Base-by-base conservation (phyloP, 2,797 vertebrate species). In the Hephaestus fuliginosus region DNA sequence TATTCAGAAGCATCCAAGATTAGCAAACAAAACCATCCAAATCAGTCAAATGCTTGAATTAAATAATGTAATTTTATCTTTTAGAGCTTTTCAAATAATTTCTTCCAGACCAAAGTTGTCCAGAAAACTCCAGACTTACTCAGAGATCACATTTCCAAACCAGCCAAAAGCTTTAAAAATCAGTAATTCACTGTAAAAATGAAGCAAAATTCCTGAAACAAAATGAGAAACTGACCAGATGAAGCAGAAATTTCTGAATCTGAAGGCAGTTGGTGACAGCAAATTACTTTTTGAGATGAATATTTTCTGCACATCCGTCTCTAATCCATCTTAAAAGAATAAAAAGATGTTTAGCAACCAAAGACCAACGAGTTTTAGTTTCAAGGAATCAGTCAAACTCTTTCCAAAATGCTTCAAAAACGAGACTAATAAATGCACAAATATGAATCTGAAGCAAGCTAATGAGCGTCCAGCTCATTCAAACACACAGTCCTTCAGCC, bases 401-500 rank as follows among this genome's bases (percentile, higher is more conserved):
- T 33, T 49, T 7, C 0, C 25, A 14, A 65, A 71, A 67, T 10
- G 20, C 51, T 70, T 5, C 49, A 28, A 43, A 25, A 25, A 25
- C 25, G 25, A 25, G 25, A 25, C 2, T 25, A 25, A 25, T 7
- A 6, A 62, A n/a, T 10, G 20, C 4, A 46, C 10, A 22, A 49
- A n/a, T 0, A 9, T 12, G 33, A 64, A 57, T 4, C 11, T 0
- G 18, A 64, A 78, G 0, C 17, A 61, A 3, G 60, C 1, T 1
- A 22, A 39, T 4, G 4, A 51, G 15, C 56, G 55, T 75, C 39
- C 44, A 76, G 57, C 13, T 0, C 39, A 30, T 18, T 68, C 12
- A 55, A 49, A 63, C 44, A n/a, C 70, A 1, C 39, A 22, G 5
- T 14, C 55, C 53, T 44, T 53, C 60, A 53, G 10, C 72, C 72